phyloP scores from a whole-genome alignment of 2,113 vertebrate genomes.

The Thymallus thymallus region DNA sequence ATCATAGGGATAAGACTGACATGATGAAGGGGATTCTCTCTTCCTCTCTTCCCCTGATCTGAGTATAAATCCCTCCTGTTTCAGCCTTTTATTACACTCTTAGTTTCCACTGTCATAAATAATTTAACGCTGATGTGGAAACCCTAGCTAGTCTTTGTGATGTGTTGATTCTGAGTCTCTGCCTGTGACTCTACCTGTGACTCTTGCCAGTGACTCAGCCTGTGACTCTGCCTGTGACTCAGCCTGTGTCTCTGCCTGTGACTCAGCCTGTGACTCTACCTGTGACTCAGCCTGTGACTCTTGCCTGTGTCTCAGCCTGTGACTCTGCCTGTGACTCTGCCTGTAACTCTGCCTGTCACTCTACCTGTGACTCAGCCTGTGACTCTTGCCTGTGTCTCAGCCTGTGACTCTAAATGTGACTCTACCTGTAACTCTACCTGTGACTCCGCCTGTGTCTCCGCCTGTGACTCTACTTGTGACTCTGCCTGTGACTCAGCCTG shows the following conservation, averaged over 20 bases:
- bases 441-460: constrained; percentile 10
- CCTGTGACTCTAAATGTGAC: constrained; percentile 17
- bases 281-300: constrained; percentile 34
- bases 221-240: constrained; percentile 16
- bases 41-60: constrained; percentile 34
- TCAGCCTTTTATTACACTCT: constrained; percentile 27
- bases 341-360: constrained; percentile 19
- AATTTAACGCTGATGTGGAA: constrained; percentile 58
- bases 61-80: constrained; percentile 42
- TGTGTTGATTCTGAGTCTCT: constrained; percentile 40
- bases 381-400: constrained; percentile 15
- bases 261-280: not conserved
- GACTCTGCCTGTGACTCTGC: constrained; percentile 19
- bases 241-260: constrained; percentile 31
- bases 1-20: constrained; percentile 31
- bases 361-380: constrained; percentile 37
- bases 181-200: constrained; percentile 28
- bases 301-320: constrained; percentile 3
- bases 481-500: too few relatives aligned
- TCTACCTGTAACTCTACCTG: constrained; percentile 23
- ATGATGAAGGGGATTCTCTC: constrained; percentile 33
- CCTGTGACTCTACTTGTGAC: constrained; percentile 35
- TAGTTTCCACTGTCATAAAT: constrained; percentile 57
- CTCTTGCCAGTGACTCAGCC: constrained; percentile 21
- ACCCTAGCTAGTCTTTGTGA: constrained; percentile 40